Evolutionary conservation across 64 coral and sea anemone genomes (phyloP).

Genomic region (Orbicella faveolata): DNA sequence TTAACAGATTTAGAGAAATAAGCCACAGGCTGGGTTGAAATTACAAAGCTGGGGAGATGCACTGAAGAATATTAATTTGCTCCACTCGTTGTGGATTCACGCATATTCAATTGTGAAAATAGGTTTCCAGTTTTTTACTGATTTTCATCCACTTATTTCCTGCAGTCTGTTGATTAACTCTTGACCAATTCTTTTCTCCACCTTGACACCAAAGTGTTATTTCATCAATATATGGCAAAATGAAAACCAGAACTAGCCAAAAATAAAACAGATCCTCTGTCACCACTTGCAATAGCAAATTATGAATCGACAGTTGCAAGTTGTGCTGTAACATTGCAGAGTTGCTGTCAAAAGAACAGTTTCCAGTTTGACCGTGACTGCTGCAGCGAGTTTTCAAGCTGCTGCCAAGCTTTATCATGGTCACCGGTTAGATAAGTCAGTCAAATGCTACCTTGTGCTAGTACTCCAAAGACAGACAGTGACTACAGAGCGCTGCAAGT

Average conservation of each 20-base stretch:
- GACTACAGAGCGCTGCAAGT: not conserved
- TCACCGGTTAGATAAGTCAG: not conserved
- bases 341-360: not conserved
- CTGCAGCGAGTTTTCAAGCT: not conserved
- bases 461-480: not conserved
- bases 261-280: not conserved
- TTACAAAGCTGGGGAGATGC: no score
- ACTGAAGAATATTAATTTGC: no score
- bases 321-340: not conserved
- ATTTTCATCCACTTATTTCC: no score
- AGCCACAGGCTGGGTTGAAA: no score
- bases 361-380: not conserved
- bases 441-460: not conserved
- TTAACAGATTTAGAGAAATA: no score
- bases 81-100: no score
- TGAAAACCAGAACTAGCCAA: not conserved
- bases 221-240: not conserved
- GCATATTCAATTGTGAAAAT: no score
- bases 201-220: no score
- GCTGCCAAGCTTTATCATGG: not conserved
- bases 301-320: not conserved
- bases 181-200: no score
- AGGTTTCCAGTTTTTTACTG: no score
- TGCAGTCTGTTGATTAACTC: no score
- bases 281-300: not conserved